Conservation (phyloP, 2,113 vertebrate genomes). For the Oncorhynchus kisutch region DNA sequence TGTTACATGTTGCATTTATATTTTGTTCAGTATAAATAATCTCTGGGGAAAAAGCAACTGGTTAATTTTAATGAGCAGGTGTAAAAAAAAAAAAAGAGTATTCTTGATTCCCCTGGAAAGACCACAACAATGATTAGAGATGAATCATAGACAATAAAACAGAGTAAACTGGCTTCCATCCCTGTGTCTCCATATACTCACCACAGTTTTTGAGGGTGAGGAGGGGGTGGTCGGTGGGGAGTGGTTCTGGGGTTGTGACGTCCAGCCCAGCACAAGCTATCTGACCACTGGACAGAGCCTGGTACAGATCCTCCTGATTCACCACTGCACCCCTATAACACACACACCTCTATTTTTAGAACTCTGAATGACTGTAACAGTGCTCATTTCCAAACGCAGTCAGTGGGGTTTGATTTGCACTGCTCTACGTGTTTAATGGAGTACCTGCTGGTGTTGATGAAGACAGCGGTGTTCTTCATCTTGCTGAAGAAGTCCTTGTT, state of each 20-base stretch:
- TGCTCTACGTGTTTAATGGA: not conserved
- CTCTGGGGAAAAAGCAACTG: too few species aligned
- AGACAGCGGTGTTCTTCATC: constrained; percentile 65
- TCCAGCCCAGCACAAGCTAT: constrained; percentile 71
- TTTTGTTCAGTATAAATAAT: too few species aligned
- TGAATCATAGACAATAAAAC: too few species aligned
- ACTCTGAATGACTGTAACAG: too few species aligned
- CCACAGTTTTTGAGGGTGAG: constrained; percentile 73
- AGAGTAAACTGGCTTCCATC: not conserved
- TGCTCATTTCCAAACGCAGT: not conserved
- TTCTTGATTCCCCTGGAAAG: too few species aligned
- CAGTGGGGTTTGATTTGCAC: not conserved
- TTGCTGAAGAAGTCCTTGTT: constrained; percentile 65
- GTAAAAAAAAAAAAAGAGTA: not conserved
- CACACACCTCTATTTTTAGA: too few species aligned
- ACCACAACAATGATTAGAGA: not conserved
- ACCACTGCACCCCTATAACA: constrained; percentile 66
- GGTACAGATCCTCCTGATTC: constrained; percentile 73
- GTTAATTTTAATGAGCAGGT: not conserved
- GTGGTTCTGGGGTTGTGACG: constrained; percentile 70
- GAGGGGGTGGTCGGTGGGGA: constrained; percentile 72
- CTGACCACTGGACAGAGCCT: constrained; percentile 61
- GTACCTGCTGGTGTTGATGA: constrained; percentile 70
- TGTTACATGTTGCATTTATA: too few species aligned
- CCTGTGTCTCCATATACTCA: constrained; percentile 28